Evolutionary conservation across 2,888 invertebrate species (phyloP), one percentile per base, ranked within the genome.

Genomic region (Carabus problematicus): DNA sequence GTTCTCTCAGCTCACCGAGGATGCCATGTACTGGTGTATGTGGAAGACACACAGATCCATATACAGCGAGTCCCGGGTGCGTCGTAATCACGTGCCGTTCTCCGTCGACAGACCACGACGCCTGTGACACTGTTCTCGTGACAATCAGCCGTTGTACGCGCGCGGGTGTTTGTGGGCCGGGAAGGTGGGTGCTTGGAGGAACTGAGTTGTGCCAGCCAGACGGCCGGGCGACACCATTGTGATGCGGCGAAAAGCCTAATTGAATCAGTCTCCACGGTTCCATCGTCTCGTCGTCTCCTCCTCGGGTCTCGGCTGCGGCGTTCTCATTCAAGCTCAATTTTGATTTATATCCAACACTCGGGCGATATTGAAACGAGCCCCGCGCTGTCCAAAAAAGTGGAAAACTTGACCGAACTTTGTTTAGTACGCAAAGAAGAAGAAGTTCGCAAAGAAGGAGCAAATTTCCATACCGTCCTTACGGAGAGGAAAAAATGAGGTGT

Each of bases 401-500:
- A 29, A 16, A 52, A 52, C 52, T 52, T 52, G 52, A 52, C 52
- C 52, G 18, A 52, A 52, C 52, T 52, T 52, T 52, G 52, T 52
- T 52, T 45, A 45, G 45, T 1, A 45, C 3, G 11, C 2, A 6
- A 45, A 29, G 29, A 29, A 29, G 29, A 29, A 29, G 29, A 29
- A 29, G 29, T 29, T 29, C 29, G 52, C 18, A 9, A 3, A 14
- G 49, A 70, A 61, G 59, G 62, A 63, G 54, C 59, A 64, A 71
- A 74, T 74, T 74, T 74, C 71, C 74, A 74, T 74, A 73, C 64
- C 70, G 54, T 64, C 62, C 6, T 29, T 29, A 29, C 18, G 63
- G 70, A 63, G 71, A 70, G 71, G 70, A 69, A 70, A 67, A 60
- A 16, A 12, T 14, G 16, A 9, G 19, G 52, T 68, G 70, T 64